Base-by-base conservation (phyloP, 2,113 vertebrate genomes). In the Atlantisia rogersi region DNA sequence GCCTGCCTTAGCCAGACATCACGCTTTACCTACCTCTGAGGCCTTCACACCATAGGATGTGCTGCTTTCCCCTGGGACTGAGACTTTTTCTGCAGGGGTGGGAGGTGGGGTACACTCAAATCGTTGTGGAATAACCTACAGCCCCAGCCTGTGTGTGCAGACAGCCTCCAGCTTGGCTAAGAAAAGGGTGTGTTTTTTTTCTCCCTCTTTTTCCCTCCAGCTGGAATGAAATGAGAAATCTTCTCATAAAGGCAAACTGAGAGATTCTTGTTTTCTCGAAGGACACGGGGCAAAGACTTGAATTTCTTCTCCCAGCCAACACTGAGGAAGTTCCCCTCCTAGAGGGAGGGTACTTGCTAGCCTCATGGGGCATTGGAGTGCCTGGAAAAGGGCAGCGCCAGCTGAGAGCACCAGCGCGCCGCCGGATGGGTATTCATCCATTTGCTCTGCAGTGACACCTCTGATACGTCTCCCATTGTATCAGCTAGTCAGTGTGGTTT, bases 251-350 rank as follows among this genome's bases (percentile, higher is more conserved):
- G 0, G 55, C 91, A 93, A 94, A 98, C 97, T 97, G 94, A 98
- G 96, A 96, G 95, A 96, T 97, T 97, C 94, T 98, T 98, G 97
- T 98, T 96, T 98, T 97, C 97, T 97, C 92, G 2, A 97, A 97
- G 85, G 93, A 95, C 88, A 90, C 76, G 46, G 88, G 75, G 92
- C 79, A 82, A 97, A 97, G 91, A 88, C 83, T 95, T 98, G 86
- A 95, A 94, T 85, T 94, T 96, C 52, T 97, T 92, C 95, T 95
- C 95, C 68, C 63, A 92, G 88, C 97, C 96, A 97, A 85, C 78
- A 2, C 9, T 70, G 89, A 97, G 92, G 96, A 97, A 97, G 95
- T 96, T 97, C 77, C 96, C 86, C 87, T 96, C 81, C 75, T 96
- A 90, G 80, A 96, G 77, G 74, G 85, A 92, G 35, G 52, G 81